These are phyloP conservation scores for Pentamera pediparva DNA, from an alignment of 53 echinoderm and acorn worm species.

Conservation along the genomic window DNA sequence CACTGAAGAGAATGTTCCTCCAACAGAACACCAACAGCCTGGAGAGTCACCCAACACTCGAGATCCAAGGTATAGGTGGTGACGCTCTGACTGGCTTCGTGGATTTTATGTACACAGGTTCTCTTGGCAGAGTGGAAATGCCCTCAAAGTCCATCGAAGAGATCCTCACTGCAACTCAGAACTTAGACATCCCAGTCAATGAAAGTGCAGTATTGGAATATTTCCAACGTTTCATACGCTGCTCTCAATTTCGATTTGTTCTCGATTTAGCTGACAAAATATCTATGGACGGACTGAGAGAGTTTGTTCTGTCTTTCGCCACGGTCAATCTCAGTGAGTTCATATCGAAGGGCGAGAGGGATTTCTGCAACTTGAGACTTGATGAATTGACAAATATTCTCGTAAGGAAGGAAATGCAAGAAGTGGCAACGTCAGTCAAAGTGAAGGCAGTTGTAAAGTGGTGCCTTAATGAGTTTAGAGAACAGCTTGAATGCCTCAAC, in stretches of 20 bases:
- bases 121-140: neutral
- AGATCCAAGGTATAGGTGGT: slow-evolving; percentile 3
- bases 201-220: neutral
- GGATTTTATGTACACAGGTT: slow-evolving; percentile 7
- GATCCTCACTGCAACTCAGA: neutral
- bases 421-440: neutral
- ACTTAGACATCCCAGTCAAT: neutral
- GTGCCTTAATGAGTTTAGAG: slow-evolving; percentile 9
- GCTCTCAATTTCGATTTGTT: neutral
- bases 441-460: neutral
- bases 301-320: slow-evolving; percentile 1
- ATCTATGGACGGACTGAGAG: neutral
- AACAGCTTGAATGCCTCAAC: slow-evolving; percentile 10
- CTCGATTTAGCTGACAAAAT: neutral
- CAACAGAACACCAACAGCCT: neutral
- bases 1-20: neutral
- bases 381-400: slow-evolving; percentile 18
- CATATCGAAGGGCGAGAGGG: neutral
- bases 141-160: neutral
- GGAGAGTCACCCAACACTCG: neutral
- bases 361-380: neutral
- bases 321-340: slow-evolving; percentile 1
- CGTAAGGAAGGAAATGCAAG: neutral
- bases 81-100: neutral
- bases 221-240: neutral